A percentile compares a stretch with the other conserved stretches of the same genome.
Evolutionary conservation across 2,888 invertebrate genomes (phyloP).

Genomic region (Eueremaeus valkanovi): DNA sequence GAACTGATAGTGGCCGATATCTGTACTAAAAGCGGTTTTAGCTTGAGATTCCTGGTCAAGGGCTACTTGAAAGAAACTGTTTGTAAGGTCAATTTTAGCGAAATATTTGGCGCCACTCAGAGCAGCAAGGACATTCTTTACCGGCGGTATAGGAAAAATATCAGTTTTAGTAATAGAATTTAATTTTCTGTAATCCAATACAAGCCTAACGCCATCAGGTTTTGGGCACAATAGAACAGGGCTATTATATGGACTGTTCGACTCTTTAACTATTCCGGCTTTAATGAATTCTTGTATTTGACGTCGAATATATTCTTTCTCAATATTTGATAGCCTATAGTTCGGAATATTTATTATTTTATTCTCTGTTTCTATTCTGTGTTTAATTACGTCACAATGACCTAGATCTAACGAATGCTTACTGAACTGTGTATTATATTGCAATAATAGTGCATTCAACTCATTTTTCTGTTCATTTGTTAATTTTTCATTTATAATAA

Average conservation of each 20-base stretch:
- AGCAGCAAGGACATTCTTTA: background rate
- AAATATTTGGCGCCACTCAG: background rate
- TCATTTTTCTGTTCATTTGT: background rate
- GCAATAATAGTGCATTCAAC: background rate
- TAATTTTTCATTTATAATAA: background rate
- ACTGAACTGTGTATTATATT: background rate
- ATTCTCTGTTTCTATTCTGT: background rate
- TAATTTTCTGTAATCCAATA: background rate
- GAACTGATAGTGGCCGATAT: background rate
- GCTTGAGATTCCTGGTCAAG: background rate
- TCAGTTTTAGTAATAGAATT: background rate
- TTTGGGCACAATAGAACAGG: background rate
- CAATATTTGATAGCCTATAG: background rate
- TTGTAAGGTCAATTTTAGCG: background rate
- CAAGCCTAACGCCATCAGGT: background rate
- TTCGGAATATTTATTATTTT: background rate
- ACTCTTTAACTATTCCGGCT: background rate
- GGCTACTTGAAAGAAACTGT: background rate
- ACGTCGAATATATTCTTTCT: background rate
- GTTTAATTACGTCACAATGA: background rate
- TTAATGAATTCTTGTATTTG: background rate
- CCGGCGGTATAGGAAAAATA: background rate
- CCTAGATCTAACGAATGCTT: slow-evolving; percentile 7
- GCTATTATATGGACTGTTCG: background rate
- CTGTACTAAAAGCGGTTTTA: background rate